These are phyloP conservation scores for Cyphotilapia sp. DNA, from an alignment of 2,113 vertebrate genomes.

Conservation along the genomic window DNA sequence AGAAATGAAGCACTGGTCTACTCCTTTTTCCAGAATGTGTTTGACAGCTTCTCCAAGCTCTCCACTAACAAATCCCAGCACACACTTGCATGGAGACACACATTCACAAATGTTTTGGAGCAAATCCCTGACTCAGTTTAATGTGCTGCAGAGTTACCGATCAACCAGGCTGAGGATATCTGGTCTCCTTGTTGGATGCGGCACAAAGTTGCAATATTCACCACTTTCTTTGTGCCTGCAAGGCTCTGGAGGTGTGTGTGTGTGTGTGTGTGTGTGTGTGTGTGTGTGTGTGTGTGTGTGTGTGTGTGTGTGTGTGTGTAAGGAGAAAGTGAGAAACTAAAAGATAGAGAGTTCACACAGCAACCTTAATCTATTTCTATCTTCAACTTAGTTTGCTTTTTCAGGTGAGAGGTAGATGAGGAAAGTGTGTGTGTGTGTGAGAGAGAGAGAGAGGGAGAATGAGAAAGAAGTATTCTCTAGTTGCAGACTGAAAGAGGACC, in stretches of 20 bases:
- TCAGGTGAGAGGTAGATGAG: background rate
- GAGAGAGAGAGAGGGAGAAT: background rate
- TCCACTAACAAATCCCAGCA: conserved; percentile 10
- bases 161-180: conserved; percentile 12
- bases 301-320: background rate
- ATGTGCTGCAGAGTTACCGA: conserved; percentile 1
- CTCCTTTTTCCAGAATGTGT: conserved; percentile 13
- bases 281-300: background rate
- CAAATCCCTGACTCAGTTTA: background rate
- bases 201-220: conserved; percentile 9
- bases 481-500: conserved; percentile 30
- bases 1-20: conserved; percentile 9
- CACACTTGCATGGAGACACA: background rate
- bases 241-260: background rate
- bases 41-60: conserved; percentile 23
- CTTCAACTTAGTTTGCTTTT: background rate
- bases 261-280: background rate
- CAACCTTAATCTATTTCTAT: background rate
- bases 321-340: background rate
- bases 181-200: conserved; percentile 6
- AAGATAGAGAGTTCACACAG: background rate
- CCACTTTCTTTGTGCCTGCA: conserved; percentile 1
- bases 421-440: background rate
- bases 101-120: background rate
- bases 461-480: conserved; percentile 7